Base-by-base conservation (phyloP, 2,888 invertebrate genomes). In the Lasioglossum vierecki region DNA sequence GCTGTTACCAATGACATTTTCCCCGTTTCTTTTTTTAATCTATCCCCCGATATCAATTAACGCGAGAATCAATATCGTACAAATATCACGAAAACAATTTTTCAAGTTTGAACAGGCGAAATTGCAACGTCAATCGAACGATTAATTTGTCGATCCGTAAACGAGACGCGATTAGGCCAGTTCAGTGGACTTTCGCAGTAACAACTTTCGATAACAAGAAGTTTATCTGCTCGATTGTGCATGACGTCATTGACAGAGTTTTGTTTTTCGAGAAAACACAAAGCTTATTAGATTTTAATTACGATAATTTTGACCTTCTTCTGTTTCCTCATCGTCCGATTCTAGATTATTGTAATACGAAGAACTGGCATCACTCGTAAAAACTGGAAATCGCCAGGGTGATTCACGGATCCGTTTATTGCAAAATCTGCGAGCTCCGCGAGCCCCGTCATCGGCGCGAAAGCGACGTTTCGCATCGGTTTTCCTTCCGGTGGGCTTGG, bases 391-490 rank as follows among this genome's bases (percentile, higher is more conserved):
- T 81, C 76, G 57, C 76, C 46, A 79, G 39, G 78, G 77, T 86
- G 90, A 88, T 83, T 89, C 90, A 86, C 76, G 66, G 57, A 80
- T 80, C 74, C 79, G 83, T 68, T 73, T 70, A 53, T 90, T 88
- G 76, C 82, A 76, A 86, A 84, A 88, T 81, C 76, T 46, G 76
- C 63, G 63, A 30, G 30, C 76, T 35, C 41, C 39, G 63, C 68
- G 73, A 35, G 66, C n/a, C 44, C n/a, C 44, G 22, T 49, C 68
- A 39, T 15, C 49, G 66, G 49, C 71, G 15, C 60, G 72, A 63
- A 60, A 26, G 71, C 77, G 41, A 63, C 63, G 41, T 39, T 76
- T 76, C 63, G 77, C 68, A 30, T 53, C 49, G 35, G 63, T 68
- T 76, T 68, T 84, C 71, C 80, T 80, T 84, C 66, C 75, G 76